Evolutionary conservation across 2,888 invertebrate genomes (phyloP).

Genomic region (Drosophila borborema): DNA sequence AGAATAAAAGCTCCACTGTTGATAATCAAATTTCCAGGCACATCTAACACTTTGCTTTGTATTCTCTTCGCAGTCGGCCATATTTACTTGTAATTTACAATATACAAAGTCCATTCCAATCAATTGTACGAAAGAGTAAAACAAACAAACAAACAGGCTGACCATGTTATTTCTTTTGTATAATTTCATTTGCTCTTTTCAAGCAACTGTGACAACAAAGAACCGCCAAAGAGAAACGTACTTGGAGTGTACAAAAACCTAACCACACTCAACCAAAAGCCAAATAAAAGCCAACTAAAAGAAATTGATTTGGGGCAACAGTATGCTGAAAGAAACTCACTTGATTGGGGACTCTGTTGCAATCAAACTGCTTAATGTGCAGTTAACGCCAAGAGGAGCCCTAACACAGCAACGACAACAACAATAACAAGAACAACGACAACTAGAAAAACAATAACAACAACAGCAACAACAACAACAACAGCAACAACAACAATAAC

Average conservation of each 20-base stretch:
- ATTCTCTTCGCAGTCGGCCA: constrained; percentile 15
- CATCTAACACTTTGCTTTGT: constrained; percentile 32
- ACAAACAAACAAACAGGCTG: constrained; percentile 26
- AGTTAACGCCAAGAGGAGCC: constrained; percentile 61
- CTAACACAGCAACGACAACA: constrained; percentile 9
- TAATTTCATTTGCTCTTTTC: constrained; percentile 59
- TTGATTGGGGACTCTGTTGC: constrained; percentile 41
- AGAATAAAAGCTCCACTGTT: background rate
- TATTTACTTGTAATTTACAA: constrained; percentile 34
- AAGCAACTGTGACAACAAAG: constrained; percentile 47
- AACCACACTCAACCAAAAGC: constrained; percentile 11
- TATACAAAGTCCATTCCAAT: constrained; percentile 40
- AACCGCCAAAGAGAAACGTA: constrained; percentile 9
- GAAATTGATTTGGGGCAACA: constrained; percentile 38
- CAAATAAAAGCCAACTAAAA: constrained; percentile 36
- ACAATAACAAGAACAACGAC: background rate
- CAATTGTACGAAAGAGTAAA: constrained; percentile 45
- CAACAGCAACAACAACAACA: background rate
- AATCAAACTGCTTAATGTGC: constrained; percentile 71
- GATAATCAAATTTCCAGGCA: constrained; percentile 38
- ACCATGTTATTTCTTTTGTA: constrained; percentile 44
- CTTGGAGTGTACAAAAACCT: constrained; percentile 2
- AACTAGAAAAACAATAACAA: background rate
- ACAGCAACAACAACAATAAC: constrained; percentile 7
- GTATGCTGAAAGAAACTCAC: constrained; percentile 20